Base-by-base conservation (phyloP, 2,888 invertebrate genomes). In the Protodeltote pygarga region DNA sequence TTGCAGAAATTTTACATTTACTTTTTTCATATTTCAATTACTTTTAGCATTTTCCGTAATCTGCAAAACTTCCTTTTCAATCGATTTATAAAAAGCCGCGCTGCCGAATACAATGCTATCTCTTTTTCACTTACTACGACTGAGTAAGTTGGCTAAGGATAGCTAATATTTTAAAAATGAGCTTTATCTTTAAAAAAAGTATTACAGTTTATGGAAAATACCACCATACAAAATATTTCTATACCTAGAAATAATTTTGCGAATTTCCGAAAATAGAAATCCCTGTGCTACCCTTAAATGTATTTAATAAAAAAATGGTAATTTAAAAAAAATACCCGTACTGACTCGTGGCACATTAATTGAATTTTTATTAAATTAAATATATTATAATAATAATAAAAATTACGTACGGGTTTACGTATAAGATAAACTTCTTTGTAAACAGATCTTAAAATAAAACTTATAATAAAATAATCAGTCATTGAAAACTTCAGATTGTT, bases 401-500 rank as follows among this genome's bases (percentile, higher is more conserved):
- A 69, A 75, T 65, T 68, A 72, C 72, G 81, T 79, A 83, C 81
- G 83, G 81, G 73, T 39, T 73, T 73, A 67, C 64, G 65, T 70
- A 65, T 65, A 40, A 41, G 50, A 55, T 53, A 60, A 68, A 28
- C 24, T 59, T 58, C 60, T 69, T 69, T 74, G 69, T 75, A 71
- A 74, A 80, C 89, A 89, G 89, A 89, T 88, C 88, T 85, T 73
- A 75, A 61, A 33, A 55, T 70, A 68, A 65, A 79, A 71, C 66
- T 61, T 73, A 77, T 71, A 63, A 50, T 74, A 71, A 72, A 65
- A 68, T 69, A 68, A 73, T 89, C 89, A 89, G 89, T 91, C 90
- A 92, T 91, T 90, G 91, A 86, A 88, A 86, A 69, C 87, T 91
- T 91, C 88, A 89, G 89, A 90, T 83, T 47, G 51, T 57, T 49